Percentiles rank a stretch among this genome's conserved stretches.
Evolutionary conservation across 2,888 invertebrate species (phyloP).

Genomic region (Liopterus haemorrhoidalis): DNA sequence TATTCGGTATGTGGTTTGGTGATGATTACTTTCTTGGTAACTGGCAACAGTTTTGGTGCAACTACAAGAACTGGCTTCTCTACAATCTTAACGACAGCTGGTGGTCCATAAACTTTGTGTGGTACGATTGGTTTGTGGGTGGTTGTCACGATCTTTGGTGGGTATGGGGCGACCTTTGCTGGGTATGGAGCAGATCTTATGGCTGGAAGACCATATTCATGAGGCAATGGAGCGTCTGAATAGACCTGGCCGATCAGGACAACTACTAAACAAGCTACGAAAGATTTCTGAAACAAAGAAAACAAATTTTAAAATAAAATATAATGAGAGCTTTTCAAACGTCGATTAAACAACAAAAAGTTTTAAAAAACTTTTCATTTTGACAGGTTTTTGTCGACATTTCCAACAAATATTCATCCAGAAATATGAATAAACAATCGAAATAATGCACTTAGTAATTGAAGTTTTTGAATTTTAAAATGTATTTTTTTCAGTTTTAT

Average conservation of each 20-base stretch:
- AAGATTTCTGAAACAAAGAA: conserved; percentile 1
- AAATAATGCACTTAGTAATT: too few relatives aligned
- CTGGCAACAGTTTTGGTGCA: not conserved
- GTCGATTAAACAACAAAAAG: too few relatives aligned
- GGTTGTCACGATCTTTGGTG: too few relatives aligned
- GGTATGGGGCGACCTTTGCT: not conserved
- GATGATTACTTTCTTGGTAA: conserved; percentile 16
- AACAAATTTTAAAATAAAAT: too few relatives aligned
- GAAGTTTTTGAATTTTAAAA: too few relatives aligned
- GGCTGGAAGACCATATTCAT: conserved; percentile 8
- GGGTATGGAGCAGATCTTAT: conserved; percentile 27
- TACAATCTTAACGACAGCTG: too few relatives aligned
- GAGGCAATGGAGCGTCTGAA: not conserved
- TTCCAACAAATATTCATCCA: too few relatives aligned
- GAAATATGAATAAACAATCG: too few relatives aligned
- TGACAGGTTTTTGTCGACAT: too few relatives aligned
- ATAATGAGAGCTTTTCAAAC: too few relatives aligned
- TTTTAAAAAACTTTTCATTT: too few relatives aligned
- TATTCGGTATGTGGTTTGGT: conserved; percentile 23
- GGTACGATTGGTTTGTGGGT: conserved; percentile 21
- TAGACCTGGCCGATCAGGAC: conserved; percentile 4
- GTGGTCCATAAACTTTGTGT: conserved; percentile 23
- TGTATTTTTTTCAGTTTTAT: too few relatives aligned
- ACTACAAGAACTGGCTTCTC: not conserved
- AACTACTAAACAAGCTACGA: not conserved